These are phyloP conservation scores for Gymnothorax javanicus DNA, from an alignment of 2,797 vertebrate species.

Conservation along the genomic window DNA sequence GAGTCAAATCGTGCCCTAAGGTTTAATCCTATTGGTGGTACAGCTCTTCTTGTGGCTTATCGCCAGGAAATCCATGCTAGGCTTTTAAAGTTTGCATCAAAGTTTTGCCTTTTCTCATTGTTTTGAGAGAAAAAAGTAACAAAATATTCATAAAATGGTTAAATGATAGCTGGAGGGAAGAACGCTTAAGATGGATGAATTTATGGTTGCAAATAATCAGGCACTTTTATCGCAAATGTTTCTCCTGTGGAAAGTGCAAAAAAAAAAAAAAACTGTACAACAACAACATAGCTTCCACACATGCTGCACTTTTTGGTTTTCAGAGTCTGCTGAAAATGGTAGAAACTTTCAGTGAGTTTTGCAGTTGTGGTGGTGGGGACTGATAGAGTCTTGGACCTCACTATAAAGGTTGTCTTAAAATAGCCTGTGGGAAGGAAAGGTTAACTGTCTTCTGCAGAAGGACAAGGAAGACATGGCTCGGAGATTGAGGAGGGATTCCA, in stretches of 20 bases:
- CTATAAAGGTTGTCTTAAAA: constrained; percentile 11
- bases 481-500: constrained; percentile 19
- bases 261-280: background rate
- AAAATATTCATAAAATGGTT: background rate
- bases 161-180: background rate
- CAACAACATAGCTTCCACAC: background rate
- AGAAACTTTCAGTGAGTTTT: background rate
- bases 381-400: background rate
- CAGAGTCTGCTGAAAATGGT: background rate
- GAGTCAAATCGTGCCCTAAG: background rate
- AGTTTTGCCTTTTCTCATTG: background rate
- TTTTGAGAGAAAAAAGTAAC: background rate
- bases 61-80: background rate
- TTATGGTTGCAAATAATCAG: background rate
- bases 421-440: constrained; percentile 18
- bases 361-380: background rate
- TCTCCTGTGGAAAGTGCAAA: background rate
- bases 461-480: background rate
- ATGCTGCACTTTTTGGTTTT: background rate
- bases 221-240: background rate
- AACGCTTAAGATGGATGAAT: background rate
- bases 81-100: background rate
- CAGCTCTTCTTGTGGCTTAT: background rate
- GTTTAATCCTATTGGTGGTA: background rate
- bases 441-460: background rate